Evolutionary conservation across 2,797 vertebrate genomes (phyloP).

Genomic region (Ptychadena robeensis): DNA sequence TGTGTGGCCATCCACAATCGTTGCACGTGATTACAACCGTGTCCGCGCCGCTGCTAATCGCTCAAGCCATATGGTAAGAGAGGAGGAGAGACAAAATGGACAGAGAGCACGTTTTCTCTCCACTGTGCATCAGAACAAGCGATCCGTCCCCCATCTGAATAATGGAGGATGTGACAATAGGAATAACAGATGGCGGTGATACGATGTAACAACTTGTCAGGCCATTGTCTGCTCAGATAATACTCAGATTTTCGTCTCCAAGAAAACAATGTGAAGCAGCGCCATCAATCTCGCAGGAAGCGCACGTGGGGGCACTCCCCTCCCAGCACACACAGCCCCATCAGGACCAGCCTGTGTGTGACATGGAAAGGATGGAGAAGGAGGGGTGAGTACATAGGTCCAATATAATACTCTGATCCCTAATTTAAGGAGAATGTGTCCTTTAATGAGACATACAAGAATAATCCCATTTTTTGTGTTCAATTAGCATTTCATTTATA

Average conservation of each 20-base stretch:
- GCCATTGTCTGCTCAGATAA: slow-evolving; percentile 68
- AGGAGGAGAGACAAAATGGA: too few relatives aligned
- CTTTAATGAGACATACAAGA: too few relatives aligned
- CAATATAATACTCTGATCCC: neutral
- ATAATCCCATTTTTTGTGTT: neutral
- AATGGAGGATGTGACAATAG: slow-evolving; percentile 75
- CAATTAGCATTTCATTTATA: neutral
- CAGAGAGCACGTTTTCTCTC: too few relatives aligned
- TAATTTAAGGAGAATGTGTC: too few relatives aligned
- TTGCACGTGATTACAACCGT: too few relatives aligned
- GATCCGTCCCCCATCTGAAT: slow-evolving; percentile 74
- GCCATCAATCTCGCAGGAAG: slow-evolving; percentile 71
- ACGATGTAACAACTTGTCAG: slow-evolving; percentile 71
- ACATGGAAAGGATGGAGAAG: neutral
- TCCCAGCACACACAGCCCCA: neutral
- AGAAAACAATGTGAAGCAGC: slow-evolving; percentile 60
- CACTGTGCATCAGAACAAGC: slow-evolving; percentile 62
- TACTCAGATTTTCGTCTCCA: slow-evolving; percentile 59
- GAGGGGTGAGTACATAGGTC: neutral
- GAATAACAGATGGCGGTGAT: slow-evolving; percentile 73
- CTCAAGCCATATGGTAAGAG: too few relatives aligned
- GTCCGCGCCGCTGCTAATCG: too few relatives aligned
- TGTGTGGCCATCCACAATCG: too few relatives aligned
- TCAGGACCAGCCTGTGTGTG: neutral
- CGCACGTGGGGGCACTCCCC: slow-evolving; percentile 65